Base-by-base conservation (phyloP, 2,113 vertebrate species). In the Rhodinocichla rosea region DNA sequence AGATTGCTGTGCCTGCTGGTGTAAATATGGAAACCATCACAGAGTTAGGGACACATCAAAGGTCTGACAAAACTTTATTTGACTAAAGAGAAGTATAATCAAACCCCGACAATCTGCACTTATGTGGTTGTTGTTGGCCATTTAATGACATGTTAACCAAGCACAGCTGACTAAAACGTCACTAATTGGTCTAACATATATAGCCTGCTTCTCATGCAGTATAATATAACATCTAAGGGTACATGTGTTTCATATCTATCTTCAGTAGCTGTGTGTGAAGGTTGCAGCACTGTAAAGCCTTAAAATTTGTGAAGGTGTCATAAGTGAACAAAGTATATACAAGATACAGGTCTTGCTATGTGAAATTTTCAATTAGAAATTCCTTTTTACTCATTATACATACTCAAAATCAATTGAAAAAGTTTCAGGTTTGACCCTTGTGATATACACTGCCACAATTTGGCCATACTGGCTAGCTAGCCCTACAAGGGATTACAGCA, bases 81-180 rank as follows among this genome's bases (percentile, higher is more conserved):
- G 75, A 95, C 92, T 94, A 95, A 97, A 96, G 85, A 92, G 60
- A 97, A 98, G 97, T 97, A 97, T 96, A 97, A 97, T 97, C 96
- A 97, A 97, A 97, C 84, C 95, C 86, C 42, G 15, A 92, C 88
- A 83, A 96, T 97, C 97, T 98, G 88, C 97, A 97, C 92, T 98
- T 98, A 97, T 92, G 96, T 93, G 96, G 97, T 94, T 96, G 92
- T 96, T 97, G 96, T 95, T 93, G 95, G 93, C 89, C 98, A 92
- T 97, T 97, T 98, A 98, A 98, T 98, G 90, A 92, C 92, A 98
- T 89, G 96, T 73, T 98, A 97, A 94, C 87, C 19, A 95, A 91
- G 91, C 59, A 92, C 94, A 97, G 92, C 89, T 90, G 95, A 96
- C 91, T 97, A 77, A 98, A 97, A 86, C 87, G 39, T 97, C 78